Base-by-base conservation (phyloP, 2,797 vertebrate species). In the Euthynnus affinis region DNA sequence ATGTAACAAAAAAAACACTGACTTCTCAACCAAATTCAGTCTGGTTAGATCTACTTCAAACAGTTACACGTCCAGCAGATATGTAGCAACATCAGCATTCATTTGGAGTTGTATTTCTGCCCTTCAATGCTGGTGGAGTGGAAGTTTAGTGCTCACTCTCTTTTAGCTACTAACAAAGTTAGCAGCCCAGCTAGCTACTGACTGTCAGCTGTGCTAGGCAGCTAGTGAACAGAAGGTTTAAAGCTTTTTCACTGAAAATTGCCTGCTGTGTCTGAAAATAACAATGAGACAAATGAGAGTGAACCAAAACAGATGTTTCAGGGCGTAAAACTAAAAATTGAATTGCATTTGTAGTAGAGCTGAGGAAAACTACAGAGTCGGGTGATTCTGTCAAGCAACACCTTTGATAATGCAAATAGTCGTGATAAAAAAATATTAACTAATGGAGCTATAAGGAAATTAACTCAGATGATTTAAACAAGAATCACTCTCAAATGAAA, bases 401-500 rank as follows among this genome's bases (percentile, higher is more conserved):
- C 5, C 22, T 49, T 56, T 64, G 14, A 64, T n/a, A 27, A 27
- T 73, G 63, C 25, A 23, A 17, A 5, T 49, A 51, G 48, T 55
- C 5, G 25, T 49, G 75, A 53, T 32, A 82, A 72, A 52, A 34
- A 71, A 46, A 46, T 64, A 44, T 40, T 74, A 51, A 74, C 44
- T 32, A 66, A 5, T 14, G 61, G 25, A 23, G 22, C 37, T 53
- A 51, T 18, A 58, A 52, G 57, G 40, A 82, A 76, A 82, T 67
- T 0, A 63, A 77, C 34, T 72, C 15, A 25, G 18, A 49, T 69
- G 42, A 74, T 60, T 63, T 74, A 40, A 61, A 75, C 34, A 78
- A 48, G 42, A 48, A 44, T 58, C 37, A n/a, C 65, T 76, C 60
- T 62, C 48, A 69, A 49, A 68, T 64, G n/a, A 80, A 51, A 77